These are phyloP conservation scores for Callimorpha dominula DNA, from an alignment of 2,888 invertebrate genomes.

Conservation along the genomic window DNA sequence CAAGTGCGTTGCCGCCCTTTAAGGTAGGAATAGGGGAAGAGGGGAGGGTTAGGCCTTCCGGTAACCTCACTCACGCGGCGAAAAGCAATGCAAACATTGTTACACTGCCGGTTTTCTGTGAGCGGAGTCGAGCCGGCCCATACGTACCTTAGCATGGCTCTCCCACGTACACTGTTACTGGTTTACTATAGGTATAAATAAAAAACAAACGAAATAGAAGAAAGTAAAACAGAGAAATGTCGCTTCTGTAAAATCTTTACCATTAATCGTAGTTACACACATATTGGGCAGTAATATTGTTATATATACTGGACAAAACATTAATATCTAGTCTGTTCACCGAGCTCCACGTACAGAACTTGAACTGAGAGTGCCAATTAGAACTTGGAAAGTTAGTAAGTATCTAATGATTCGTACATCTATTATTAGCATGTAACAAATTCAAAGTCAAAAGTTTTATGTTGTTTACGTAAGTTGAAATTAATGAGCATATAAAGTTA, in stretches of 20 bases:
- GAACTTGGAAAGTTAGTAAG: neutral
- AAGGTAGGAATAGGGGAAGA: too few relatives aligned
- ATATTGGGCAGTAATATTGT: constrained; percentile 33
- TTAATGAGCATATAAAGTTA: neutral
- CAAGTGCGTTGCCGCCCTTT: too few relatives aligned
- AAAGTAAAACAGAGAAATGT: constrained; percentile 7
- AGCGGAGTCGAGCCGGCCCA: too few relatives aligned
- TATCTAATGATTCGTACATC: neutral
- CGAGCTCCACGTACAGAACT: neutral
- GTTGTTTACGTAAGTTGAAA: neutral
- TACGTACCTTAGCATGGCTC: too few relatives aligned
- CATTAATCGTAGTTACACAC: constrained; percentile 12
- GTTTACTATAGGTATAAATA: neutral
- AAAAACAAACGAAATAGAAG: neutral
- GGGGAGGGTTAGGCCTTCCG: too few relatives aligned
- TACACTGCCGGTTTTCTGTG: too few relatives aligned
- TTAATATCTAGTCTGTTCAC: constrained; percentile 1
- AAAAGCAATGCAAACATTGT: too few relatives aligned
- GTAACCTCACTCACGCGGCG: too few relatives aligned
- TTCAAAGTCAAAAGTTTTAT: neutral
- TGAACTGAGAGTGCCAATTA: neutral
- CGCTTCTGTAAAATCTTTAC: constrained; percentile 13
- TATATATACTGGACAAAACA: constrained; percentile 31
- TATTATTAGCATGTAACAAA: neutral
- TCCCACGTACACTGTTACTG: too few relatives aligned